Percentiles rank a stretch among this genome's conserved stretches.
Evolutionary conservation across 1,140 invertebrate genomes (phyloP).

Genomic region (Temnothorax longispinosus): DNA sequence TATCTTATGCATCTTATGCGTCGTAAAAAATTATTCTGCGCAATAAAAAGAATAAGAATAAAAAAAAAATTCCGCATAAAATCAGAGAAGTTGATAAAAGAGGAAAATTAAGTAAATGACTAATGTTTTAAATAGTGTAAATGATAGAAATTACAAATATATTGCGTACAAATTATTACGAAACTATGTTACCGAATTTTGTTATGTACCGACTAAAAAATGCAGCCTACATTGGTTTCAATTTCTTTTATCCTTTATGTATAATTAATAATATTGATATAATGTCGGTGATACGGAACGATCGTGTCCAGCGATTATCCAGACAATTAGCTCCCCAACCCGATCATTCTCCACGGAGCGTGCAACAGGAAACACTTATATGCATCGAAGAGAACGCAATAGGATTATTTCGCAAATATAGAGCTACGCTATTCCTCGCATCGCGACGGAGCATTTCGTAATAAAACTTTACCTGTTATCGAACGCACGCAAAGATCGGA

Average conservation of each 20-base stretch:
- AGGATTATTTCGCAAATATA: conserved; percentile 20
- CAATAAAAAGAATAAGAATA: background rate
- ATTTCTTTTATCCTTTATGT: background rate
- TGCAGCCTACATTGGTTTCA: background rate
- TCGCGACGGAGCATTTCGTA: background rate
- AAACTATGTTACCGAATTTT: background rate
- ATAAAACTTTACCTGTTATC: background rate
- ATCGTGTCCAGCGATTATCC: conserved; percentile 13
- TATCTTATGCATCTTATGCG: background rate
- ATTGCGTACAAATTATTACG: background rate
- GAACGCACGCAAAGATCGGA: background rate
- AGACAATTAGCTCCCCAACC: conserved; percentile 30
- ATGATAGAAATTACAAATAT: background rate
- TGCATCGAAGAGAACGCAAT: conserved; percentile 1
- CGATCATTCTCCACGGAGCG: conserved; percentile 1
- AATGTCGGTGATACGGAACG: background rate
- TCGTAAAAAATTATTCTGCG: background rate
- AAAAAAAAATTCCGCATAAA: background rate
- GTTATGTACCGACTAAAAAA: background rate
- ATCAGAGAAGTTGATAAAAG: background rate
- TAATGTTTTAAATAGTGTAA: background rate
- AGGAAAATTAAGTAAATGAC: background rate
- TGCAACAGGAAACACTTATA: conserved; percentile 51
- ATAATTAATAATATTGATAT: conserved; percentile 1
- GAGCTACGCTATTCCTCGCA: background rate